A percentile compares a stretch with the other conserved stretches of the same genome.
Conservation (phyloP, 2,797 vertebrate genomes). For the Poecilia wingei region DNA sequence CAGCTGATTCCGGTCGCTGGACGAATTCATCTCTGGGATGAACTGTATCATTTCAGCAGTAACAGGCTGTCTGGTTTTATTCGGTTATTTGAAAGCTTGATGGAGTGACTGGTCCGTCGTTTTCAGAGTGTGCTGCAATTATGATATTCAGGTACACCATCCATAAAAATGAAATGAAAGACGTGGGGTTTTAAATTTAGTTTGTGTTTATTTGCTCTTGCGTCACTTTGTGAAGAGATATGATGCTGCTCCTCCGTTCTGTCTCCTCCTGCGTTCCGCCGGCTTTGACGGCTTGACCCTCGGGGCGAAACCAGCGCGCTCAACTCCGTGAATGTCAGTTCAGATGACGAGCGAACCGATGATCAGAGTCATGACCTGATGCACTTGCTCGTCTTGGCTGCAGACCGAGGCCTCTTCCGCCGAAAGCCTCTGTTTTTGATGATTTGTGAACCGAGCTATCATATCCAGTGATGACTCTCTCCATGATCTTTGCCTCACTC, state of each 20-base stretch:
- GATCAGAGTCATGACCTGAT: background rate
- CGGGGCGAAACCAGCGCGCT: background rate
- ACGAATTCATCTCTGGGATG: background rate
- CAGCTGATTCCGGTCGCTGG: background rate
- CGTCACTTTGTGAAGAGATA: background rate
- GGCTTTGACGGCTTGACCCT: background rate
- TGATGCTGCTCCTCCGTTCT: background rate
- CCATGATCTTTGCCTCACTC: background rate
- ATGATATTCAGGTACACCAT: background rate
- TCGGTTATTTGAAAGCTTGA: background rate
- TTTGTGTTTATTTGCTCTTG: background rate
- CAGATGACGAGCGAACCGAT: background rate
- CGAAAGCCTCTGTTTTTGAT: background rate
- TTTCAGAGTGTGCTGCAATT: background rate
- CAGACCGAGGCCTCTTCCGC: background rate
- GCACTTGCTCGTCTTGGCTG: background rate
- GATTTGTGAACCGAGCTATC: background rate
- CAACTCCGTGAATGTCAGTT: background rate
- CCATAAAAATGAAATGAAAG: background rate
- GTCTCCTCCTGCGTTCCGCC: background rate
- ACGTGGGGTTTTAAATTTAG: background rate
- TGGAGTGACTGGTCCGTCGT: too few species aligned
- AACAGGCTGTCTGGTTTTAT: background rate
- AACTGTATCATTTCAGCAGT: background rate
- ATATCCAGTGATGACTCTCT: background rate